Conservation (phyloP, 2,797 vertebrate species). For the Limnodromus scolopaceus region DNA sequence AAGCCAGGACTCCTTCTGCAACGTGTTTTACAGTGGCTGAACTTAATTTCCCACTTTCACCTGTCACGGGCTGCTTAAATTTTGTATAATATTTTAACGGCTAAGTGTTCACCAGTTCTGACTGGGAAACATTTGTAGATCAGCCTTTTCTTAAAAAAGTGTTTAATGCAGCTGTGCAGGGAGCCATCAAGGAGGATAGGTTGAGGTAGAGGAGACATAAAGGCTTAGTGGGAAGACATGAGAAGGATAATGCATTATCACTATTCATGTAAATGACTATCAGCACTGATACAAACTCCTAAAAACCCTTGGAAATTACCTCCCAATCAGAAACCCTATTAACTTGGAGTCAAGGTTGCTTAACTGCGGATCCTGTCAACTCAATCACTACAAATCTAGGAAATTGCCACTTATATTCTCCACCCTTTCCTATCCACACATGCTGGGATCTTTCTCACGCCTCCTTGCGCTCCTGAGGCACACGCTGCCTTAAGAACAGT, state of each 20-base stretch:
- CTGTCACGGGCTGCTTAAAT: neutral
- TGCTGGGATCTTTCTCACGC: neutral
- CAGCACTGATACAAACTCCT: conserved; percentile 45
- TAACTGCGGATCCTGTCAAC: conserved; percentile 54
- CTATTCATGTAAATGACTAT: conserved; percentile 57
- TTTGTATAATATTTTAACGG: conserved; percentile 10
- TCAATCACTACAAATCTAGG: conserved; percentile 47
- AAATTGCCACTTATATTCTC: conserved; percentile 18
- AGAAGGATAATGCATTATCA: conserved; percentile 44
- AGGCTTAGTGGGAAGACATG: conserved; percentile 17
- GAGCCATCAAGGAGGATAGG: neutral
- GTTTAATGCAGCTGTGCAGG: neutral
- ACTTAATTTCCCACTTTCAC: neutral
- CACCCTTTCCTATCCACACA: neutral
- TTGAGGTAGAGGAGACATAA: conserved; percentile 25
- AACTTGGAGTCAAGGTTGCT: conserved; percentile 66
- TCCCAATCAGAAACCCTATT: conserved; percentile 58
- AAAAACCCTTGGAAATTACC: conserved; percentile 49
- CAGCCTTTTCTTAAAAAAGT: conserved; percentile 5
- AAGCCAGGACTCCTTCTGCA: neutral
- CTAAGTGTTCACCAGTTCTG: neutral
- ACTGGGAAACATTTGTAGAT: conserved; percentile 5
- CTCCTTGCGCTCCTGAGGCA: rapidly evolving
- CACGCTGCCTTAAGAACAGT: neutral
- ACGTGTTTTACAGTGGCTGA: neutral